These are phyloP conservation scores for Hystrix brachyura DNA, from an alignment of 2,113 vertebrate genomes.

Conservation along the genomic window DNA sequence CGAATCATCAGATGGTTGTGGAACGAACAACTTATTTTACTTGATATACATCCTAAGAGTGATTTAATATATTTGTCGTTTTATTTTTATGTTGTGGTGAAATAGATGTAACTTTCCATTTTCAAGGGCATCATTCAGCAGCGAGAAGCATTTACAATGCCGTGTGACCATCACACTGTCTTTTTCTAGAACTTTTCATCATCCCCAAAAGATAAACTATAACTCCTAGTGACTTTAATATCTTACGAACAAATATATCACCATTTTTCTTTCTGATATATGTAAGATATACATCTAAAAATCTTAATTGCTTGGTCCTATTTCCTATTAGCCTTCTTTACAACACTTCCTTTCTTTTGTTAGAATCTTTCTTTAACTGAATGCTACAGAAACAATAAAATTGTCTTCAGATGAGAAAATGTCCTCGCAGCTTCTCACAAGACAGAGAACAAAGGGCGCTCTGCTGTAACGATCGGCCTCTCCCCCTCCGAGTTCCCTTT, in stretches of 20 bases:
- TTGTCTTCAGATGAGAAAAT: background rate
- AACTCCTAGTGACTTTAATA: background rate
- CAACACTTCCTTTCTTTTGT: background rate
- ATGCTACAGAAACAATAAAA: constrained; percentile 28
- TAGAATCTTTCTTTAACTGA: background rate
- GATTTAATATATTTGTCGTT: background rate
- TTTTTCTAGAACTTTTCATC: background rate
- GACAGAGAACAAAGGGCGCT: background rate
- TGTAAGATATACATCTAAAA: background rate
- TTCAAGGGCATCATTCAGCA: background rate
- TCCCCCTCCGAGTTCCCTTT: background rate
- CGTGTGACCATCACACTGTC: background rate
- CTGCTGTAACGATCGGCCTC: background rate
- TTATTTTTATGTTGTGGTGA: background rate
- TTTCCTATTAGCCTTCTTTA: background rate
- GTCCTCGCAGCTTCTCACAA: background rate
- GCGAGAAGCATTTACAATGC: background rate
- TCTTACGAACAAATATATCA: background rate
- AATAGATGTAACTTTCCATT: background rate
- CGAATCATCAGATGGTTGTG: constrained; percentile 7
- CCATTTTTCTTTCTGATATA: background rate
- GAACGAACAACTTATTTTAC: constrained; percentile 48
- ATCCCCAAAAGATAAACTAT: background rate
- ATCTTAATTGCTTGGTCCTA: background rate
- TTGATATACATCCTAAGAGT: background rate